Percentiles rank a stretch among this genome's conserved stretches.
These are phyloP conservation scores for Pheosia tremula DNA, from an alignment of 2,888 invertebrate species.

Conservation along the genomic window DNA sequence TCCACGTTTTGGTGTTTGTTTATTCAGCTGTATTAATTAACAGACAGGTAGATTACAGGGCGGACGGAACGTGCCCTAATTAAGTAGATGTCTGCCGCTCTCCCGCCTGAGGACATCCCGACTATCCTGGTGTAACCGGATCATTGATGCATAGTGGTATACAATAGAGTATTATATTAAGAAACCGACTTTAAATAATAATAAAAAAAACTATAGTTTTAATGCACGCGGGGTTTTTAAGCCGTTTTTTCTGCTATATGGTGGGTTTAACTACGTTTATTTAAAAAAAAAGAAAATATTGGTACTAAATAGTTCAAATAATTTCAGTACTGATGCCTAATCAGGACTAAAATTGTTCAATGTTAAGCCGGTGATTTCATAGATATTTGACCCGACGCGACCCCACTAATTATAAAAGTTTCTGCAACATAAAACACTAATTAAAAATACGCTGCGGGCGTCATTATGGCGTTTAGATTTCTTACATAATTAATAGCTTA, in stretches of 20 bases:
- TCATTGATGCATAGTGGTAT: too few relatives aligned
- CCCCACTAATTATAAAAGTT: conserved; percentile 26
- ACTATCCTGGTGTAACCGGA: conserved; percentile 10
- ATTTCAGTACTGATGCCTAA: too few relatives aligned
- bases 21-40: conserved; percentile 59
- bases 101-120: conserved; percentile 19
- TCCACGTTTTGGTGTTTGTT: conserved; percentile 45
- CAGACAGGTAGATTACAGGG: conserved; percentile 59
- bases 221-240: too few relatives aligned
- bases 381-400: conserved; percentile 24
- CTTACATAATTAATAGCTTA: conserved; percentile 6
- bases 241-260: too few relatives aligned
- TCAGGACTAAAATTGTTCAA: conserved; percentile 7
- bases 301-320: too few relatives aligned
- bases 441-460: conserved; percentile 23
- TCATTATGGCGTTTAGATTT: conserved; percentile 4
- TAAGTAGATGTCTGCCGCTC: conserved; percentile 48
- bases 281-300: too few relatives aligned
- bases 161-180: too few relatives aligned
- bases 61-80: conserved; percentile 59
- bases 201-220: too few relatives aligned
- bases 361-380: conserved; percentile 12
- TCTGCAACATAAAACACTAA: conserved; percentile 26
- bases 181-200: too few relatives aligned
- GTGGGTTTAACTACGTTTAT: too few relatives aligned